Evolutionary conservation across 2,113 vertebrate genomes (phyloP).

Genomic region (Arizona elegans): DNA sequence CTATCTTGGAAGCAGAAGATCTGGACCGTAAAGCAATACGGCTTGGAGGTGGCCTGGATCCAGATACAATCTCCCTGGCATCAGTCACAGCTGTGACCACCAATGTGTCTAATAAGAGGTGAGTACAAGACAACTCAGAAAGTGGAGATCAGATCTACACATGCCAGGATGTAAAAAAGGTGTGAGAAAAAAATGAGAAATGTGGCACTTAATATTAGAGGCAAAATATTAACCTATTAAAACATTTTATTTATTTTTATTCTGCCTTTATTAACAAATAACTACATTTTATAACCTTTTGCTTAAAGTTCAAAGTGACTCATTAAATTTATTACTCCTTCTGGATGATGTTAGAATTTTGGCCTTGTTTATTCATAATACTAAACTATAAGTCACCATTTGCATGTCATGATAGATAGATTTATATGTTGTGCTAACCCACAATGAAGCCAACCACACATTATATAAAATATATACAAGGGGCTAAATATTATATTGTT

Average conservation of each 20-base stretch:
- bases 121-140: not conserved
- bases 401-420: not conserved
- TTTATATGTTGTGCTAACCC: not conserved
- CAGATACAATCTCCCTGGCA: constrained; percentile 88
- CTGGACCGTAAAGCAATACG: constrained; percentile 78
- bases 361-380: not conserved
- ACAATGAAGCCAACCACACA: not conserved
- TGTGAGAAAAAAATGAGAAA: not conserved
- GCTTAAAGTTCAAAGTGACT: not conserved
- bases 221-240: not conserved
- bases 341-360: not conserved
- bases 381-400: not conserved
- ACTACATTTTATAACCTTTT: not conserved
- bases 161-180: not conserved
- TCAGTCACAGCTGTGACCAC: constrained; percentile 95
- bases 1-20: constrained; percentile 89
- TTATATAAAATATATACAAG: not conserved
- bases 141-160: not conserved
- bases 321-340: not conserved
- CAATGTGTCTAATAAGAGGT: constrained; percentile 97
- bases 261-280: not conserved
- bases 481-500: not conserved
- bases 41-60: constrained; percentile 75
- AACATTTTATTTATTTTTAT: not conserved
- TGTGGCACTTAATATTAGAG: not conserved